Percentiles rank a stretch among this genome's conserved stretches.
phyloP scores from a whole-genome alignment of 1,140 invertebrate species.

The Dinoponera quadriceps region DNA sequence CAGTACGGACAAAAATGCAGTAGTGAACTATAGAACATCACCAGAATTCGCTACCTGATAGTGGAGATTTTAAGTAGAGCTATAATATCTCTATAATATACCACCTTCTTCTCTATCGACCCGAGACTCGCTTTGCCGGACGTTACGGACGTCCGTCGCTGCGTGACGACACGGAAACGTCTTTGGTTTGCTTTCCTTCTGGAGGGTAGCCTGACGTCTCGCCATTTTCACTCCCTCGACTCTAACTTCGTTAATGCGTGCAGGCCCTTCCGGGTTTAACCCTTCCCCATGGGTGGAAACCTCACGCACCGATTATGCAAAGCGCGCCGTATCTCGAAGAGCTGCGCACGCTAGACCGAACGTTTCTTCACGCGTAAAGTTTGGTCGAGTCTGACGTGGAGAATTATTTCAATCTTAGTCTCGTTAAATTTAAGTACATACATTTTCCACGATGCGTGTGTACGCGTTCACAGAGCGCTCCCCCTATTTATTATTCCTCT shows the following conservation, averaged over 20 bases:
- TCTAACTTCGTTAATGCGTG: conserved; percentile 64
- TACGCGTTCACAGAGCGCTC: not conserved
- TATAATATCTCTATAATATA: no score
- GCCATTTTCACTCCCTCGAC: conserved; percentile 52
- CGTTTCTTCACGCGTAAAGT: conserved; percentile 43
- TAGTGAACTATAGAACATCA: no score
- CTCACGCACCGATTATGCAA: conserved; percentile 55
- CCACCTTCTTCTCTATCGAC: conserved; percentile 44
- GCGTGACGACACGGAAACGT: conserved; percentile 55
- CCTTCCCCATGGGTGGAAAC: conserved; percentile 30
- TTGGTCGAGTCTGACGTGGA: not conserved
- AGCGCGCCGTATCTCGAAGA: conserved; percentile 34
- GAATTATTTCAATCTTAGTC: conserved; percentile 20
- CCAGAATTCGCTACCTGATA: no score
- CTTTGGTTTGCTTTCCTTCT: conserved; percentile 53
- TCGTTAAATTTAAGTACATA: conserved; percentile 24
- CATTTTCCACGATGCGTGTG: not conserved
- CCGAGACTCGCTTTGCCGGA: conserved; percentile 40
- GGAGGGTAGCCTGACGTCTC: conserved; percentile 20
- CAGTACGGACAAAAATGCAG: no score
- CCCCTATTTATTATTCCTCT: not conserved
- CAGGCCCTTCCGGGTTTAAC: conserved; percentile 41
- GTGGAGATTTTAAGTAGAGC: not conserved
- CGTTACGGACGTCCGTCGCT: conserved; percentile 18
- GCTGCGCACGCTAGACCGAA: conserved; percentile 25